Evolutionary conservation across 2,888 invertebrate genomes (phyloP), one percentile per base, ranked within the genome.

Genomic region (Eubasilissa splendida): DNA sequence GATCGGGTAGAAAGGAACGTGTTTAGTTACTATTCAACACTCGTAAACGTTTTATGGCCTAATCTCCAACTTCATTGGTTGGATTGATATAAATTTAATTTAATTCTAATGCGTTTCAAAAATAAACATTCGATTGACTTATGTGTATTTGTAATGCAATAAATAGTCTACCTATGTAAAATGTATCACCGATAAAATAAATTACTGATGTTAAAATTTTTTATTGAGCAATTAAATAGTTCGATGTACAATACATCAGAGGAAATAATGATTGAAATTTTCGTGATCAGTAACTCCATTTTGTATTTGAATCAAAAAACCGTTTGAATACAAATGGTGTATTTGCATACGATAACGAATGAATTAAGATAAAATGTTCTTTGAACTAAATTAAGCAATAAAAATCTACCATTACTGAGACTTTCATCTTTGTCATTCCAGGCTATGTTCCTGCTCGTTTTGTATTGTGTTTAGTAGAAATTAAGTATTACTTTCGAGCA

Each of bases 21-120:
- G 75, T 81, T 81, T 68, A 31, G 74, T 75, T 78, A 52, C 65
- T 75, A 78, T 78, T 68, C 66, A 74, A 54, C 14, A 68, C 12
- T 78, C 81, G 78, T 81, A 78, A 81, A 81, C 12, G 56, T 81
- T 81, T 78, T 53, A 78, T 54, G 60, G 31, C 11, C 53, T 14
- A 59, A 42, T 52, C 22, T 42, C 54, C 53, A 60, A 59, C 42
- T 22, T 78, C 71, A 78, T 78, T 78, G 78, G 78, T 56, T 63
- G 63, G 31, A 22, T 52, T 53, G 73, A 73, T 42, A 78, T 78
- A 66, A 78, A 71, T 71, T 78, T 73, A 78, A 54, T 78, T 78
- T 60, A 14, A 42, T 63, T 70, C 78, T 71, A 52, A 33, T 65
- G 71, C 58, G 22, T 77, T 68, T 77, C 11, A 56, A 59, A 42